Evolutionary conservation across 1,140 invertebrate genomes (phyloP).

Genomic region (Scaptodrosophila lebanonensis): DNA sequence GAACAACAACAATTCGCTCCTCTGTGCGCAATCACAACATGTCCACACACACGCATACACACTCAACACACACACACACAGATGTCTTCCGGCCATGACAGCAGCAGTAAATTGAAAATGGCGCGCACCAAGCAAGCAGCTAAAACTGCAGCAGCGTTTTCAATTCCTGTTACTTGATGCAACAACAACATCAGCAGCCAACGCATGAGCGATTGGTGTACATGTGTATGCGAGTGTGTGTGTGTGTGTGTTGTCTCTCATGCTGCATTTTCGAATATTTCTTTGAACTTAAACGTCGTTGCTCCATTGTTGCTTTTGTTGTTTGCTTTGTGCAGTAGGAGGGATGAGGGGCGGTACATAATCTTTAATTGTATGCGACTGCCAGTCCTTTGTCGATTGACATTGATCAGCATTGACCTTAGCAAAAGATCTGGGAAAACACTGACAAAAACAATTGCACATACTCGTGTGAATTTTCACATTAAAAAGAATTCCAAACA

Average conservation of each 20-base stretch:
- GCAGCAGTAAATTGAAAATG: conserved; percentile 64
- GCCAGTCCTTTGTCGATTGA: conserved; percentile 37
- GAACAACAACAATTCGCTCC: too few species aligned
- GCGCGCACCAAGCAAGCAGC: conserved; percentile 23
- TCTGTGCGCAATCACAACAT: conserved; percentile 63
- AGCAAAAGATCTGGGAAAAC: conserved; percentile 4
- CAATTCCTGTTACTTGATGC: conserved; percentile 48
- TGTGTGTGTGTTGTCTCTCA: too few species aligned
- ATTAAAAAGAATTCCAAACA: too few species aligned
- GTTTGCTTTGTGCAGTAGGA: conserved; percentile 41
- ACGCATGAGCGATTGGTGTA: conserved; percentile 35
- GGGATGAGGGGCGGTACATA: conserved; percentile 5
- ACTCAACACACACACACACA: conserved; percentile 35
- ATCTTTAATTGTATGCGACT: conserved; percentile 40
- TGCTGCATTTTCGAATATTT: neutral
- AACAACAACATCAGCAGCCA: conserved; percentile 43
- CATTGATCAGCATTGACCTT: conserved; percentile 61
- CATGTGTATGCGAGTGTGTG: neutral
- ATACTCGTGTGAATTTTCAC: too few species aligned
- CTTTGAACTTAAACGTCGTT: conserved; percentile 1
- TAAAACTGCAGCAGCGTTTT: conserved; percentile 17
- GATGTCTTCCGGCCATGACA: conserved; percentile 65
- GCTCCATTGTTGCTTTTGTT: conserved; percentile 3
- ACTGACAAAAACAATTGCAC: too few species aligned
- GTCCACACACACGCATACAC: conserved; percentile 22